Percentiles rank a stretch among this genome's conserved stretches.
Conservation (phyloP, 1,140 invertebrate species). For the Mesaphorura yosii region DNA sequence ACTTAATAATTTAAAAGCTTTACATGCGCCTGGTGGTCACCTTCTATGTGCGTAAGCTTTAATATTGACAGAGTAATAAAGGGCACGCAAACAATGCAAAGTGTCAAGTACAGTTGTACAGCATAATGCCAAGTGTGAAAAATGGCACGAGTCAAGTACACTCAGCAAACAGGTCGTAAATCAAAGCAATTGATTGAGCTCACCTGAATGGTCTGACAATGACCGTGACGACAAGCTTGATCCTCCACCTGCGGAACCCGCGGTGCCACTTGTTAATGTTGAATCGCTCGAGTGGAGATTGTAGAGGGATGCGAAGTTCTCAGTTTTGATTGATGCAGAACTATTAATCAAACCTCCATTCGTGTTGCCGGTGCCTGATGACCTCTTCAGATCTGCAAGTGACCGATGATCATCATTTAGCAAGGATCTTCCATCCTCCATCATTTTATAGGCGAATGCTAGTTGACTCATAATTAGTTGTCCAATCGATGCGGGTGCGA, state of each 20-base stretch:
- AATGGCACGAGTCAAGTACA: no score
- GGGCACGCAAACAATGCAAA: no score
- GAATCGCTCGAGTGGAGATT: constrained; percentile 33
- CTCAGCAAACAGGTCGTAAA: no score
- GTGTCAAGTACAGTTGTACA: no score
- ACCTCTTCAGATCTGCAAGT: constrained; percentile 27
- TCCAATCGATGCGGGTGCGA: not conserved
- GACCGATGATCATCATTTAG: constrained; percentile 21
- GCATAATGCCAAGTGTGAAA: no score
- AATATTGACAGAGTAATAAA: no score
- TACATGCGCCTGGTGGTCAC: no score
- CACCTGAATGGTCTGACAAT: constrained; percentile 29
- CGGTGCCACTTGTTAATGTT: no score
- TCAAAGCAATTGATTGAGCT: constrained; percentile 2
- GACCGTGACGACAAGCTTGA: constrained; percentile 22
- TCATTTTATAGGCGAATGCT: constrained; percentile 25
- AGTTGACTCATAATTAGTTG: constrained; percentile 20
- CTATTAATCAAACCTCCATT: not conserved
- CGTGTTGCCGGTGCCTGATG: no score
- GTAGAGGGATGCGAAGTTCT: constrained; percentile 36
- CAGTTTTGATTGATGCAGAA: constrained; percentile 27
- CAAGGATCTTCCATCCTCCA: constrained; percentile 21
- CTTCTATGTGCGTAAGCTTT: no score
- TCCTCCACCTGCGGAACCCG: constrained; percentile 17
- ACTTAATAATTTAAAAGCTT: no score